These are phyloP conservation scores for Syngnathus typhle DNA, from an alignment of 2,113 vertebrate genomes.

Conservation along the genomic window DNA sequence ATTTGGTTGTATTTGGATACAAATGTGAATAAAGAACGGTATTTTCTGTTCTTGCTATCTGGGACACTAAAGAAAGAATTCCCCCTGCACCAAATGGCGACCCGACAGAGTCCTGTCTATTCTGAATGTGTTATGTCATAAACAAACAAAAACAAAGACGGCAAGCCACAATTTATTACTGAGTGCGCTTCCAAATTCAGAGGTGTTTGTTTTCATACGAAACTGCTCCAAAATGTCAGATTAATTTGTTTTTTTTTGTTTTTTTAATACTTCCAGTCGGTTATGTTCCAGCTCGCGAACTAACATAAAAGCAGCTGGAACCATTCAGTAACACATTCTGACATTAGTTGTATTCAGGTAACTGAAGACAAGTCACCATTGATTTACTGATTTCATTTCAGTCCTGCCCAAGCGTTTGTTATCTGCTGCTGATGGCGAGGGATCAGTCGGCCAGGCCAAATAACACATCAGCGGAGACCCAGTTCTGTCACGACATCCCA, in stretches of 20 bases:
- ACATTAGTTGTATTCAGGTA: slow-evolving; percentile 2
- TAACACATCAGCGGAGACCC: slow-evolving; percentile 49
- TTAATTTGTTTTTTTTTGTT: background rate
- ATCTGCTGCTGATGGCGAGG: slow-evolving; percentile 32
- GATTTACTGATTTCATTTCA: slow-evolving; percentile 23
- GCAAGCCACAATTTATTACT: background rate
- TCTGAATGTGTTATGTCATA: background rate
- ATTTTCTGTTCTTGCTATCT: background rate
- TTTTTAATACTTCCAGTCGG: background rate
- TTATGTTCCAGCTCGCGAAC: background rate
- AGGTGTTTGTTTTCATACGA: background rate
- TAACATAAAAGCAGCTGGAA: background rate
- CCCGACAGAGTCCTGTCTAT: background rate
- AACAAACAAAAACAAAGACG: background rate
- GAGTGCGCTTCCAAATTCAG: background rate
- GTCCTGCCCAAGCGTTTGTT: slow-evolving; percentile 25
- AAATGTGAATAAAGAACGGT: background rate
- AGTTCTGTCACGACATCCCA: slow-evolving; percentile 57
- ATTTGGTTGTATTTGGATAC: background rate
- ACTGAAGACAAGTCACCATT: slow-evolving; percentile 1
- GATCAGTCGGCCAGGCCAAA: slow-evolving; percentile 35
- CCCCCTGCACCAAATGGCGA: background rate
- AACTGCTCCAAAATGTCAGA: background rate
- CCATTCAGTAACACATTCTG: background rate
- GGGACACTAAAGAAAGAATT: background rate